Percentiles rank a stretch among this genome's conserved stretches.
Evolutionary conservation across 1,140 invertebrate species (phyloP).

Genomic region (Achatina immaculata): DNA sequence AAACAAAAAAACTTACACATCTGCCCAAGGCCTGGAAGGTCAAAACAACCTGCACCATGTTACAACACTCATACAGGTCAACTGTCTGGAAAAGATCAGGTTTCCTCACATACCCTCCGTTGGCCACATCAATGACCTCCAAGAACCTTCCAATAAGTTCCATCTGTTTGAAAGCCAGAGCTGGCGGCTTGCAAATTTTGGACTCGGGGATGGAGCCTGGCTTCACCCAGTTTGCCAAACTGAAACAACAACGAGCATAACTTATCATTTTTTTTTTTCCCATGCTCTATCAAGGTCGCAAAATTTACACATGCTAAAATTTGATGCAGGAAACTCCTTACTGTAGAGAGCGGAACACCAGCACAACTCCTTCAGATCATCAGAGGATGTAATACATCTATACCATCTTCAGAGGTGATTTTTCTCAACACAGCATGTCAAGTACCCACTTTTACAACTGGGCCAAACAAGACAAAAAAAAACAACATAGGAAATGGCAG

Average conservation of each 20-base stretch:
- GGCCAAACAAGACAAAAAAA: no score
- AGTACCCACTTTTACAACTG: no score
- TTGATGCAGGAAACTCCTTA: no score
- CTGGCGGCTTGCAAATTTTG: slow-evolving; percentile 42
- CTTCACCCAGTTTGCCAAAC: slow-evolving; percentile 52
- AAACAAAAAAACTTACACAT: slow-evolving; percentile 79
- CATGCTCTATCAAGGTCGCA: no score
- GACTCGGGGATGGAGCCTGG: slow-evolving; percentile 40
- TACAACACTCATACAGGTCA: slow-evolving; percentile 95
- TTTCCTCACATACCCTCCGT: slow-evolving; percentile 78
- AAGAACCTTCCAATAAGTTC: slow-evolving; percentile 96
- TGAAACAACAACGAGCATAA: slow-evolving; percentile 40
- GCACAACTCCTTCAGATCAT: no score
- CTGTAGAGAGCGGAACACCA: no score
- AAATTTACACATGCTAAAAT: no score
- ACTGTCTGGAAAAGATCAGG: slow-evolving; percentile 97
- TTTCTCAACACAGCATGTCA: no score
- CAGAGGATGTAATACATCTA: no score
- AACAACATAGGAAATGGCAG: no score
- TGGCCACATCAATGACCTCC: slow-evolving; percentile 82
- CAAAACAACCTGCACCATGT: slow-evolving; percentile 94
- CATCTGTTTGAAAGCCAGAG: slow-evolving; percentile 77
- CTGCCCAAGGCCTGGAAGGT: slow-evolving; percentile 93
- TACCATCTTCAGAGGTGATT: no score
- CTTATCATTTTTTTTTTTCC: no score